Conservation (phyloP, 2,888 invertebrate species). For the Chaetoderma sp. region DNA sequence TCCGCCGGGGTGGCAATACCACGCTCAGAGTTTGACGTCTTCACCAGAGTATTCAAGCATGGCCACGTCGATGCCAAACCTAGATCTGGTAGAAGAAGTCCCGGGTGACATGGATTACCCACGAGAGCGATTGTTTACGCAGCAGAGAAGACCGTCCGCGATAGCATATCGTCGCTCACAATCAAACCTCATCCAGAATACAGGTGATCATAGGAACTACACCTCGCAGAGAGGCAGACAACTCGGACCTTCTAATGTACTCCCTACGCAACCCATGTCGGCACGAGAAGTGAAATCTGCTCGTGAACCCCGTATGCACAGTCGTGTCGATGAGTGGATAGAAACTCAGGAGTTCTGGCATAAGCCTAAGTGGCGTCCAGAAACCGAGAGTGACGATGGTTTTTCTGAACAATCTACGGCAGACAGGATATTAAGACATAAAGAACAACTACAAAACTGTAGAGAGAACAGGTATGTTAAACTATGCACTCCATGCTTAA, state of each 20-base stretch:
- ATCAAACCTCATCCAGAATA: background rate
- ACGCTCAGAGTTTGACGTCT: too few species aligned
- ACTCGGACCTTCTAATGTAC: background rate
- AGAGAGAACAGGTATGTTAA: background rate
- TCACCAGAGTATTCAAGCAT: background rate
- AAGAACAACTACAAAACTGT: background rate
- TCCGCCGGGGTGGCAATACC: too few species aligned
- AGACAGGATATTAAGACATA: background rate
- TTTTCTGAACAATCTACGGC: background rate
- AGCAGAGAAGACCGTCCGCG: too few species aligned
- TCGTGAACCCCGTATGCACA: background rate
- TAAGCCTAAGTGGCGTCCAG: background rate
- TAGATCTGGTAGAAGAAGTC: background rate
- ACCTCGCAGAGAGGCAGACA: background rate
- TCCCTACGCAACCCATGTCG: background rate
- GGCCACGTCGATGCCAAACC: background rate
- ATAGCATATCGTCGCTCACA: background rate
- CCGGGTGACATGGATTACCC: background rate
- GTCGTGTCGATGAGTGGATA: conserved; percentile 4
- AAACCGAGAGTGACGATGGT: conserved; percentile 7
- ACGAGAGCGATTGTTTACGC: background rate
- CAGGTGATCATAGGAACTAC: background rate
- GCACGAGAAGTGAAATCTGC: conserved; percentile 1
- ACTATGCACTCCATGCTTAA: too few species aligned
- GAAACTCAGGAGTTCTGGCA: background rate